Evolutionary conservation across 2,888 invertebrate genomes (phyloP).

Genomic region (Horisme vitalbata): DNA sequence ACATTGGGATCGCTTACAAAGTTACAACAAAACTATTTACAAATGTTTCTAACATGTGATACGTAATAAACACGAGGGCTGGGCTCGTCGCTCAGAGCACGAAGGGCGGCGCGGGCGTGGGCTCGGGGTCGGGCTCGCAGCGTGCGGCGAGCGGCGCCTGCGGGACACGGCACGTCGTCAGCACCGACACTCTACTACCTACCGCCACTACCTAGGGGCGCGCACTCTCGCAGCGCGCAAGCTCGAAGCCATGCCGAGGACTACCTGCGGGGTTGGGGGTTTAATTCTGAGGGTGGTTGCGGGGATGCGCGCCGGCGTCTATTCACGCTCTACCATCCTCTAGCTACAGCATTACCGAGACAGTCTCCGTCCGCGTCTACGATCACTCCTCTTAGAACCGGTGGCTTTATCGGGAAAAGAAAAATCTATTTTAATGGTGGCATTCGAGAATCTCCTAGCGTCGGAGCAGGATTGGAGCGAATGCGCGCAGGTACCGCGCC

Average conservation of each 20-base stretch:
- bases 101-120: background rate
- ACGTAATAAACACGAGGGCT: too few species aligned
- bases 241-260: conserved; percentile 17
- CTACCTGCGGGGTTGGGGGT: too few species aligned
- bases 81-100: background rate
- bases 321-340: conserved; percentile 13
- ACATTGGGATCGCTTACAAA: conserved; percentile 47
- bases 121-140: conserved; percentile 10
- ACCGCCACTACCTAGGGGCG: too few species aligned
- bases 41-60: conserved; percentile 26
- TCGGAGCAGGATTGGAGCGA: too few species aligned
- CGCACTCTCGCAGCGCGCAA: conserved; percentile 1
- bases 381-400: conserved; percentile 63
- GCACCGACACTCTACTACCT: too few species aligned
- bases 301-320: background rate
- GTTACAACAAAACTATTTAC: conserved; percentile 51
- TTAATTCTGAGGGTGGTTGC: too few species aligned
- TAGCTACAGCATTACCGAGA: conserved; percentile 49
- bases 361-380: conserved; percentile 45
- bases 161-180: too few species aligned
- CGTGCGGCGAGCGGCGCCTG: conserved; percentile 29
- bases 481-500: too few species aligned
- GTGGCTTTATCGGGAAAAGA: conserved; percentile 64
- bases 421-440: conserved; percentile 16
- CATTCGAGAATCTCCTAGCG: too few species aligned